These are phyloP conservation scores for Microcebus lehilahytsara DNA, from an alignment of 2,113 vertebrate genomes.

Conservation along the genomic window DNA sequence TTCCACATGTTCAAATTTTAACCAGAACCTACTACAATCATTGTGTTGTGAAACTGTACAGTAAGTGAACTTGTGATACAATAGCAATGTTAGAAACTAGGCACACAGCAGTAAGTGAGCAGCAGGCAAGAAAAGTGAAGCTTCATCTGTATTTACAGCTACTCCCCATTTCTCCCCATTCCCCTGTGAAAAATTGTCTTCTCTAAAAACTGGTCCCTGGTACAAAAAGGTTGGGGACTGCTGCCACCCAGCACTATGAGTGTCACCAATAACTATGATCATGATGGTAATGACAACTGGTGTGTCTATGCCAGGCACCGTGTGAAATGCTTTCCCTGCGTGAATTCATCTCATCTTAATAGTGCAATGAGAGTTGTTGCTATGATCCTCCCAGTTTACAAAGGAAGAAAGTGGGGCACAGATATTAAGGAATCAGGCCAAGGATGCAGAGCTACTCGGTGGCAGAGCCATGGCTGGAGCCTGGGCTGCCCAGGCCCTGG, in stretches of 20 bases:
- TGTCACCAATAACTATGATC: rapidly evolving
- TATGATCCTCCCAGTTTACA: not conserved
- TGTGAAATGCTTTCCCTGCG: too few relatives aligned
- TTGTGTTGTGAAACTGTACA: not conserved
- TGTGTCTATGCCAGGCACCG: not conserved
- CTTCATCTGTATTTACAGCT: too few relatives aligned
- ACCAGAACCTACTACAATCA: not conserved
- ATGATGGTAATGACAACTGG: rapidly evolving
- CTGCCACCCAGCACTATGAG: too few relatives aligned
- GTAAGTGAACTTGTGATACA: too few relatives aligned
- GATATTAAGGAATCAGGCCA: not conserved
- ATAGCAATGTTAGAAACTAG: not conserved
- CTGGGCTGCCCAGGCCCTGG: not conserved
- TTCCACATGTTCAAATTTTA: not conserved
- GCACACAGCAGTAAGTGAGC: too few relatives aligned
- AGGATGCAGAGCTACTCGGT: too few relatives aligned
- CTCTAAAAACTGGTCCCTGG: too few relatives aligned
- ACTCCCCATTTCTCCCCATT: too few relatives aligned
- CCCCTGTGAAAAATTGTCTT: too few relatives aligned
- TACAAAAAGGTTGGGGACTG: too few relatives aligned
- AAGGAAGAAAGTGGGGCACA: too few relatives aligned
- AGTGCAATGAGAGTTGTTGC: rapidly evolving
- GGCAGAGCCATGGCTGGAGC: not conserved
- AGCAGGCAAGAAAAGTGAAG: too few relatives aligned
- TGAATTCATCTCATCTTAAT: not conserved